phyloP scores from a whole-genome alignment of 1,140 invertebrate species.

The Brachionus koreanus region DNA sequence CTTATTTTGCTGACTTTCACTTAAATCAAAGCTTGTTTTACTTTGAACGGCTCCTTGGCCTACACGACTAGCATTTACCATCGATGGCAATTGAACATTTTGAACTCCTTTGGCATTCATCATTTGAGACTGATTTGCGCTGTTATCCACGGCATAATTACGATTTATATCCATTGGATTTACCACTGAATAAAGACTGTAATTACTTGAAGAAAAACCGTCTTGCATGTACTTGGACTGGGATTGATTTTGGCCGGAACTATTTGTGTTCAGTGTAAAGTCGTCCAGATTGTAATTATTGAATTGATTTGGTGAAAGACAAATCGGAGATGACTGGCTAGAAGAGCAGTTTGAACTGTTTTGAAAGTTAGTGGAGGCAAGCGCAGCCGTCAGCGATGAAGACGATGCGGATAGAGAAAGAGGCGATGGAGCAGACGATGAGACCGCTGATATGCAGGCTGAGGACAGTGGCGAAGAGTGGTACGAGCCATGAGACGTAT shows the following conservation, averaged over 20 bases:
- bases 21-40: slow-evolving; percentile 1
- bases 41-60: not conserved
- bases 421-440: slow-evolving; percentile 41
- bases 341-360: not conserved
- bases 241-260: not conserved
- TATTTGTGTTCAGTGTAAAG: not conserved
- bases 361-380: not conserved
- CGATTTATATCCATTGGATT: slow-evolving; percentile 43
- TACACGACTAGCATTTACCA: not conserved
- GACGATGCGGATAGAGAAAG: slow-evolving; percentile 22
- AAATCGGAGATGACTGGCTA: not conserved
- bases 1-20: slow-evolving; percentile 14
- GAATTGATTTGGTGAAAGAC: slow-evolving; percentile 25
- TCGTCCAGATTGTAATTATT: slow-evolving; percentile 12
- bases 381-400: slow-evolving; percentile 1
- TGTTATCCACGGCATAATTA: not conserved
- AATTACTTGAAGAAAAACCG: not conserved
- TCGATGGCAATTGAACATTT: not conserved
- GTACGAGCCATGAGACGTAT: not conserved
- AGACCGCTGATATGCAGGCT: not conserved
- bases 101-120: not conserved
- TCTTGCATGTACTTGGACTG: not conserved
- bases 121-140: slow-evolving; percentile 22
- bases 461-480: not conserved
- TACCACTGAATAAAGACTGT: not conserved